These are phyloP conservation scores for Omphaloscelis lunosa DNA, from an alignment of 2,888 invertebrate species.

Conservation along the genomic window DNA sequence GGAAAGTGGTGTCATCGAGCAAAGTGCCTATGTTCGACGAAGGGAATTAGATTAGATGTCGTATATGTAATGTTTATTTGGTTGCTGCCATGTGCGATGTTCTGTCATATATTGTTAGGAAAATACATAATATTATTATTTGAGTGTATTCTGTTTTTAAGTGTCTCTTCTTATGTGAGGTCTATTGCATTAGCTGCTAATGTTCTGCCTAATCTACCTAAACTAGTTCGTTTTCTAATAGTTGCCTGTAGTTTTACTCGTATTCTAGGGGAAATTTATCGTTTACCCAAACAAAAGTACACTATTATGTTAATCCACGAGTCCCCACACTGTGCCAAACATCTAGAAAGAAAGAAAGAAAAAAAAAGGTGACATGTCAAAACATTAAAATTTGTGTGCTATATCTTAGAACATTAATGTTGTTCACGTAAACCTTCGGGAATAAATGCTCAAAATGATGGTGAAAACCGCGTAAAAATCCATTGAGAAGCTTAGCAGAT, in stretches of 20 bases:
- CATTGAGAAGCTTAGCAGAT: background rate
- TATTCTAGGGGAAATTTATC: background rate
- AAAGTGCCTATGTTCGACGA: too few species aligned
- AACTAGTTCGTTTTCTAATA: background rate
- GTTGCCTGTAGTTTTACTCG: background rate
- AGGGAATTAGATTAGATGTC: slow-evolving; percentile 13
- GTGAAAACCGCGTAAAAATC: background rate
- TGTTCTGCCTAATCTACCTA: background rate
- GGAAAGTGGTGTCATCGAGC: too few species aligned
- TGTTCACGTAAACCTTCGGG: background rate
- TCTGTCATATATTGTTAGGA: background rate
- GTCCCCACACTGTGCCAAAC: background rate
- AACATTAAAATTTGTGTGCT: background rate
- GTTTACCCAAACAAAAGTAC: background rate
- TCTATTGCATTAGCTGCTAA: background rate
- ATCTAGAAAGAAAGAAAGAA: too few species aligned
- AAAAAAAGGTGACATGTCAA: background rate
- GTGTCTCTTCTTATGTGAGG: background rate
- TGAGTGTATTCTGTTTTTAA: background rate
- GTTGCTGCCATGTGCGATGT: slow-evolving; percentile 11
- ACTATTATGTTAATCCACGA: background rate
- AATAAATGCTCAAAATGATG: background rate
- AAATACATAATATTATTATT: background rate
- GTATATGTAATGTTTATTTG: slow-evolving; percentile 22
- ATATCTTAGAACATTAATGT: background rate